Evolutionary conservation across 2,888 invertebrate species (phyloP).

Genomic region (Elmis aenea): DNA sequence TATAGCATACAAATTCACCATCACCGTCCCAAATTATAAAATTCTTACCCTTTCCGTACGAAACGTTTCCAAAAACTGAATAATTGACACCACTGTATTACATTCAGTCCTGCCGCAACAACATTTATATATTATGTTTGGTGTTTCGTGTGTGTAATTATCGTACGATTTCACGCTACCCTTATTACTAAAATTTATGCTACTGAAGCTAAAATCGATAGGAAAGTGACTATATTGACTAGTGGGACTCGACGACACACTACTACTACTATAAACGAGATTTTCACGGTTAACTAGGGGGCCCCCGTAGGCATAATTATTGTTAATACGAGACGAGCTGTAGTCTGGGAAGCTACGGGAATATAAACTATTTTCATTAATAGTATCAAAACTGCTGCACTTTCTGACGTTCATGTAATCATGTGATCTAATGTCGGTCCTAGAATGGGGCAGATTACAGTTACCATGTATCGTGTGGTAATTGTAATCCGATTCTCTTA

Average conservation of each 20-base stretch:
- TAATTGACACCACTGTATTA: conserved; percentile 40
- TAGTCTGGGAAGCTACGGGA: too few relatives aligned
- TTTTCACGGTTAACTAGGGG: too few relatives aligned
- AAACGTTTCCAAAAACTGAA: conserved; percentile 45
- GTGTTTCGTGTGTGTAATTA: conserved; percentile 1
- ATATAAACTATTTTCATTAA: conserved; percentile 15
- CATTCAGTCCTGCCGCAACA: conserved; percentile 30
- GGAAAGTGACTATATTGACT: too few relatives aligned
- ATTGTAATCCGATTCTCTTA: conserved; percentile 26
- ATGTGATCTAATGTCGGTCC: conserved; percentile 13
- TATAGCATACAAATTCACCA: too few relatives aligned
- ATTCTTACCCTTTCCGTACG: conserved; percentile 40
- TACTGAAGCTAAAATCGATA: conserved; percentile 9
- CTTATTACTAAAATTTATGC: conserved; percentile 5
- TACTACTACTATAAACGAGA: too few relatives aligned
- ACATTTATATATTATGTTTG: conserved; percentile 30
- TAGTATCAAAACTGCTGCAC: conserved; percentile 17
- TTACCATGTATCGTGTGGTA: conserved; percentile 46
- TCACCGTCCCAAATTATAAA: conserved; percentile 9
- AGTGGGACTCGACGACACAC: too few relatives aligned
- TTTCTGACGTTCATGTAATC: conserved; percentile 11
- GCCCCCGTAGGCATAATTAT: too few relatives aligned
- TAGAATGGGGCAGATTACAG: conserved; percentile 8
- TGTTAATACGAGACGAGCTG: too few relatives aligned
- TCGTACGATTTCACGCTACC: conserved; percentile 3